Percentiles rank a stretch among this genome's conserved stretches.
These are phyloP conservation scores for Drosophila nasuta DNA, from an alignment of 1,140 invertebrate species.

Conservation along the genomic window DNA sequence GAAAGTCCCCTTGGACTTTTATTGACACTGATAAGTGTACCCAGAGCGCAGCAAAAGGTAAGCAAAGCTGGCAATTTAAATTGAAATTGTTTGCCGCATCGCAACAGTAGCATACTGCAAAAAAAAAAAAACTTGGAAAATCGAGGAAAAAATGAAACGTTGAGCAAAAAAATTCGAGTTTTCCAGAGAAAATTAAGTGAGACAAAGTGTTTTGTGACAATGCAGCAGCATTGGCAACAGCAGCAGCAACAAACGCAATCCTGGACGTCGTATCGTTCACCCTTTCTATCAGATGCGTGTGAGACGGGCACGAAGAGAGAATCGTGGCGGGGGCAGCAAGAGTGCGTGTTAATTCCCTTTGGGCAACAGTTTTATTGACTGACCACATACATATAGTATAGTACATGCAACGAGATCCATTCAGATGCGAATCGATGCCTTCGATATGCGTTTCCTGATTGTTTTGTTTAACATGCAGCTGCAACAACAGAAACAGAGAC, in stretches of 20 bases:
- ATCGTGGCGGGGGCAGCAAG: neutral
- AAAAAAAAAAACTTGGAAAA: slow-evolving; percentile 27
- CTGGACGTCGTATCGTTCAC: neutral
- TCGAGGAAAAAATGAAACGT: slow-evolving; percentile 30
- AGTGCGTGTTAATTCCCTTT: slow-evolving; percentile 75
- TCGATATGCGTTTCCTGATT: slow-evolving; percentile 18
- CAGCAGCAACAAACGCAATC: slow-evolving; percentile 20
- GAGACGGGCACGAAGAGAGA: neutral
- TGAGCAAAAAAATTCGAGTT: slow-evolving; percentile 46
- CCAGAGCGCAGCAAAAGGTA: slow-evolving; percentile 75
- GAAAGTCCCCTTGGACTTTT: slow-evolving; percentile 71
- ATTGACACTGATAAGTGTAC: slow-evolving; percentile 83
- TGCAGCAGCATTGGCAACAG: slow-evolving; percentile 34
- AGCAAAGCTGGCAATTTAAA: slow-evolving; percentile 81
- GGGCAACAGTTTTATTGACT: slow-evolving; percentile 79
- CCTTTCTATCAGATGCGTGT: neutral
- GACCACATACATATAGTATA: slow-evolving; percentile 56
- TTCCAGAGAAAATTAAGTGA: slow-evolving; percentile 76
- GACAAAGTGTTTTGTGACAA: slow-evolving; percentile 81
- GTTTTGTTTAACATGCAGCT: slow-evolving; percentile 65
- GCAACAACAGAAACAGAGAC: no score
- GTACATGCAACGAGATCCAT: slow-evolving; percentile 38
- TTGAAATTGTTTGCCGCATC: slow-evolving; percentile 79
- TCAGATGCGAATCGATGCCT: slow-evolving; percentile 41
- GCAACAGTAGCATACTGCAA: slow-evolving; percentile 66